Evolutionary conservation across 1,140 invertebrate species (phyloP).

Genomic region (Cotesia glomerata): DNA sequence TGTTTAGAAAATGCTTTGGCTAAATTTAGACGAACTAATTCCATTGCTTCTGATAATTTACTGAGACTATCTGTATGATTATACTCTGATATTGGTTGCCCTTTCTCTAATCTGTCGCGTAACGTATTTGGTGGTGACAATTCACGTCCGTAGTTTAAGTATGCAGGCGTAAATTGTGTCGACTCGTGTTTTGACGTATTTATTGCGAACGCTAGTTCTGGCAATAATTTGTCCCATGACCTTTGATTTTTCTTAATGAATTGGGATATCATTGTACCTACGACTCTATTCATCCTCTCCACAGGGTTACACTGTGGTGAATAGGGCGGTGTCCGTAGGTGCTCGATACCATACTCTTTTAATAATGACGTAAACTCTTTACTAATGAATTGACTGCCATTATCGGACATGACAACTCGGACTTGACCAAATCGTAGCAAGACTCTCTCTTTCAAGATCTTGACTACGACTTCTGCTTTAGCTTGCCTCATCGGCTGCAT

Average conservation of each 20-base stretch:
- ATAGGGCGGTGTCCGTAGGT: background rate
- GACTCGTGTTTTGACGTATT: background rate
- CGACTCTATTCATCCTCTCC: background rate
- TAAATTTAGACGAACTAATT: no score
- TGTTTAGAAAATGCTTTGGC: no score
- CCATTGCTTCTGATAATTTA: no score
- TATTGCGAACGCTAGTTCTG: background rate
- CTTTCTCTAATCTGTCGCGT: no score
- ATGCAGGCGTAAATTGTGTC: background rate
- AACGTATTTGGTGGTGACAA: background rate
- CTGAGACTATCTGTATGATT: no score
- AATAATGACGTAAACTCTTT: background rate
- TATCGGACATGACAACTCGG: background rate
- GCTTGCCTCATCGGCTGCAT: slow-evolving; percentile 36
- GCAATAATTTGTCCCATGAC: background rate
- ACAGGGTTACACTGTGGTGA: background rate
- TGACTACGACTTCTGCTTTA: slow-evolving; percentile 34
- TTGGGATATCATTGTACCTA: background rate
- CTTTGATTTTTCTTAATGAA: background rate
- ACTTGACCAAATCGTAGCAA: slow-evolving; percentile 41
- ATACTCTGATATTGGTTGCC: no score
- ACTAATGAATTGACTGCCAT: background rate
- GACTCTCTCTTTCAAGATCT: slow-evolving; percentile 40
- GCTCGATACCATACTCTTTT: background rate
- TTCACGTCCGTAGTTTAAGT: background rate